Evolutionary conservation across 2,888 invertebrate species (phyloP).

Genomic region (Macaria liturata): DNA sequence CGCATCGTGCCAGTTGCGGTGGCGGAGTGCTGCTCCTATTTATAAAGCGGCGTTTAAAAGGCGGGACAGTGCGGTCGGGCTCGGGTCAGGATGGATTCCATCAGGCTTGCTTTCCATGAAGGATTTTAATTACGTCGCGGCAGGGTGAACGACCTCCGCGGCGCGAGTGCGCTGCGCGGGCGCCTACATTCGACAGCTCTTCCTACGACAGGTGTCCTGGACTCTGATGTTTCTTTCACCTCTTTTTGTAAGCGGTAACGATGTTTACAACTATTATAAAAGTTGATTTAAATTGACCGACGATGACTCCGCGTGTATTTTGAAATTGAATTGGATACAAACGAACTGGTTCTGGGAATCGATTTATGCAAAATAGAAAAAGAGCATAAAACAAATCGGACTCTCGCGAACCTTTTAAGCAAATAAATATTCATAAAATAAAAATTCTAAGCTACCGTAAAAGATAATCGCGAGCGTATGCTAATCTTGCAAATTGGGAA

Average conservation of each 20-base stretch:
- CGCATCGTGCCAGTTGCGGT: conserved; percentile 37
- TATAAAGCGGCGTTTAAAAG: conserved; percentile 74
- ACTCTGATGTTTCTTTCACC: conserved; percentile 31
- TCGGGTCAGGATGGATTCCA: conserved; percentile 77
- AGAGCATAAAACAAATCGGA: conserved; percentile 8
- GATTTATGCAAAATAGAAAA: conserved; percentile 20
- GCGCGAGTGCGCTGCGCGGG: conserved; percentile 53
- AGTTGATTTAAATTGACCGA: conserved; percentile 20
- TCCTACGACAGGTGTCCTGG: conserved; percentile 56
- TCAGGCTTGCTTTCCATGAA: conserved; percentile 79
- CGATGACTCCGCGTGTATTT: conserved; percentile 21
- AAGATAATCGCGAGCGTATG: conserved; percentile 15
- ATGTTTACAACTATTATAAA: conserved; percentile 34
- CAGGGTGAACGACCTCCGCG: conserved; percentile 61
- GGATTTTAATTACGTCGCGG: conserved; percentile 80
- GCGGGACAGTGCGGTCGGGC: conserved; percentile 69
- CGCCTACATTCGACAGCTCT: conserved; percentile 60
- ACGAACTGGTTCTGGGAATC: conserved; percentile 21
- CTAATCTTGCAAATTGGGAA: conserved; percentile 18
- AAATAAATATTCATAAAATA: conserved; percentile 16
- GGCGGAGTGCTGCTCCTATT: conserved; percentile 61
- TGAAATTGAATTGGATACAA: conserved; percentile 12
- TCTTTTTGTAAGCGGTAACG: conserved; percentile 20
- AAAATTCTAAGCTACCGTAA: conserved; percentile 18
- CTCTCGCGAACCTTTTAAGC: conserved; percentile 7